These are phyloP conservation scores for Coremacera marginata DNA, from an alignment of 2,888 invertebrate genomes.

Conservation along the genomic window DNA sequence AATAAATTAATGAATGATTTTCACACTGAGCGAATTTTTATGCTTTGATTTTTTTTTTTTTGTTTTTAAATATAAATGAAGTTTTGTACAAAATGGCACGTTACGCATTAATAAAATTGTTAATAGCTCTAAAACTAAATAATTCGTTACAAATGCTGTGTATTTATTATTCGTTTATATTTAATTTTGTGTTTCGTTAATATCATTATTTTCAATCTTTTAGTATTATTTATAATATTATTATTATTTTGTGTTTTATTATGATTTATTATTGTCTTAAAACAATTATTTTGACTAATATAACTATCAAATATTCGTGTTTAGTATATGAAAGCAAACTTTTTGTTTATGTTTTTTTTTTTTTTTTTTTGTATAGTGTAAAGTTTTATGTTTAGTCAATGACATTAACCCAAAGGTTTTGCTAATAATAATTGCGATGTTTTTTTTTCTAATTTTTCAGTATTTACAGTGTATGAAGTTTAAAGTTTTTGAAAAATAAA, in stretches of 20 bases:
- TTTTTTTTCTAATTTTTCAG: constrained; percentile 21
- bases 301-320: constrained; percentile 47
- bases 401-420: not conserved
- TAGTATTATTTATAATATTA: not conserved
- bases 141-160: constrained; percentile 22
- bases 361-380: not conserved
- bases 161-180: constrained; percentile 15
- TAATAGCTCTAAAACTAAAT: constrained; percentile 11
- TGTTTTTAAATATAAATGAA: constrained; percentile 14
- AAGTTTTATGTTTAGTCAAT: not conserved
- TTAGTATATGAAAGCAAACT: constrained; percentile 22
- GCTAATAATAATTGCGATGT: not conserved
- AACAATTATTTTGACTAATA: constrained; percentile 58
- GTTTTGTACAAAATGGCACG: constrained; percentile 36
- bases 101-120: constrained; percentile 11
- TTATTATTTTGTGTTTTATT: constrained; percentile 36
- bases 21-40: not conserved
- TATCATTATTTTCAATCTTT: not conserved
- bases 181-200: not conserved
- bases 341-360: not conserved
- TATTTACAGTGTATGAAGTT: constrained; percentile 19
- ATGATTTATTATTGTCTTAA: constrained; percentile 61
- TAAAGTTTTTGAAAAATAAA: constrained; percentile 6
- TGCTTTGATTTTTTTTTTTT: too few relatives aligned
- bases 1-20: not conserved